Evolutionary conservation across 2,888 invertebrate genomes (phyloP).

Genomic region (Archips xylosteana): DNA sequence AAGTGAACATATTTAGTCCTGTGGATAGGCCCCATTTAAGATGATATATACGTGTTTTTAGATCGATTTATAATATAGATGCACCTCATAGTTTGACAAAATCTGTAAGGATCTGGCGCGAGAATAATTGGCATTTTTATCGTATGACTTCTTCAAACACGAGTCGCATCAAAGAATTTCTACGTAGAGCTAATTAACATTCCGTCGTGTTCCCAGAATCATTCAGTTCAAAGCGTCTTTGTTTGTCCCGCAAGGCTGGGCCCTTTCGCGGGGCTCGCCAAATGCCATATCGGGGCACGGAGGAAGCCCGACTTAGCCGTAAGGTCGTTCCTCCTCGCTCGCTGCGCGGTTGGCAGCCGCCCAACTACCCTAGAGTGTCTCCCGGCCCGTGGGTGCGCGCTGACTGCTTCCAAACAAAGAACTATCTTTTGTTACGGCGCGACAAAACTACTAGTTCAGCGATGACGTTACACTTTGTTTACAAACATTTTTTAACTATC

Average conservation of each 20-base stretch:
- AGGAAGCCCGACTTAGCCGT: constrained; percentile 43
- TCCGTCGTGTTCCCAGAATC: constrained; percentile 17
- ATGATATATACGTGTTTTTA: too few relatives aligned
- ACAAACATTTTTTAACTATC: constrained; percentile 13
- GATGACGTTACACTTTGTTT: constrained; percentile 13
- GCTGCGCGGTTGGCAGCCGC: constrained; percentile 39
- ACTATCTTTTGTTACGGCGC: constrained; percentile 2
- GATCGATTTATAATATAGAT: background rate
- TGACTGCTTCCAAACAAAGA: constrained; percentile 17
- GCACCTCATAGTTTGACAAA: background rate
- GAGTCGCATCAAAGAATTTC: background rate
- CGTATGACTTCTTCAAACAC: background rate
- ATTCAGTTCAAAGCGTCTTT: constrained; percentile 12
- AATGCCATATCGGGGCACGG: constrained; percentile 53
- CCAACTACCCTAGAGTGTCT: constrained; percentile 17
- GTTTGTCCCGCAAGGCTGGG: constrained; percentile 15
- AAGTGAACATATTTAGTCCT: too few relatives aligned
- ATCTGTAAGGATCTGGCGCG: background rate
- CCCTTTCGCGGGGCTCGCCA: constrained; percentile 43
- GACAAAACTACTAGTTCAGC: constrained; percentile 1
- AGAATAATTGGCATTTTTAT: background rate
- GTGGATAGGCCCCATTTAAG: too few relatives aligned
- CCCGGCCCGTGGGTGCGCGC: background rate
- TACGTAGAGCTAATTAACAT: constrained; percentile 26
- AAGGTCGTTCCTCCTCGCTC: constrained; percentile 43